phyloP scores from a whole-genome alignment of 2,888 invertebrate genomes.

The Eupeodes luniger region DNA sequence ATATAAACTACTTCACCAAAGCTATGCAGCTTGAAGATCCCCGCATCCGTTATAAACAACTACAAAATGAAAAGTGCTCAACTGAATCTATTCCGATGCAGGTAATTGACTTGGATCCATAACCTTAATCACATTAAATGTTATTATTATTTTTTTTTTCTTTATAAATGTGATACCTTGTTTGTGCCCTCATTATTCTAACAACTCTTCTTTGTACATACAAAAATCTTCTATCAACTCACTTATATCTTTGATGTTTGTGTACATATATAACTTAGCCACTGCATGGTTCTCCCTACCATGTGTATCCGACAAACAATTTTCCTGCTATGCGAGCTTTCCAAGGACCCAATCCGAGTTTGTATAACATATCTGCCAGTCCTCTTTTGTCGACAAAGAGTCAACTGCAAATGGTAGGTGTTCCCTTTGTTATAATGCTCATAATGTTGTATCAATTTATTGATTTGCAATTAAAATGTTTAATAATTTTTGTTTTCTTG shows the following conservation, averaged over 20 bases:
- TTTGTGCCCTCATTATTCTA: conserved; percentile 11
- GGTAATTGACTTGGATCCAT: conserved; percentile 83
- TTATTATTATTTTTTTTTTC: not conserved
- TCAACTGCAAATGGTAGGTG: conserved; percentile 78
- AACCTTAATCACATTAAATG: not conserved
- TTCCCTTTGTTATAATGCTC: not conserved
- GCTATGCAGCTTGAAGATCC: conserved; percentile 92
- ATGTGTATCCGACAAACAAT: conserved; percentile 88
- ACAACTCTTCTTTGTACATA: conserved; percentile 44
- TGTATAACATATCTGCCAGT: conserved; percentile 83
- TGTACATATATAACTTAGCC: conserved; percentile 81
- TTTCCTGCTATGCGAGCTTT: conserved; percentile 87
- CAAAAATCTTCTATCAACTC: conserved; percentile 73
- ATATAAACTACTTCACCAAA: conserved; percentile 89
- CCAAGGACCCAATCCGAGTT: conserved; percentile 84
- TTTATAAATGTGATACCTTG: conserved; percentile 9
- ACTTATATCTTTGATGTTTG: conserved; percentile 3
- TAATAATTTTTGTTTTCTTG: conserved; percentile 13
- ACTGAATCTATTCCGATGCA: conserved; percentile 87
- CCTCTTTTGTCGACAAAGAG: conserved; percentile 82
- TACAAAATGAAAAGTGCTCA: conserved; percentile 85
- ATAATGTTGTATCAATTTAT: not conserved
- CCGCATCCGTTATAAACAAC: conserved; percentile 86
- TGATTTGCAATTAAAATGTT: not conserved
- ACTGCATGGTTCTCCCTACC: conserved; percentile 89